Evolutionary conservation across 2,113 vertebrate species (phyloP), one percentile per base, ranked within the genome.

Genomic region (Gambusia affinis): DNA sequence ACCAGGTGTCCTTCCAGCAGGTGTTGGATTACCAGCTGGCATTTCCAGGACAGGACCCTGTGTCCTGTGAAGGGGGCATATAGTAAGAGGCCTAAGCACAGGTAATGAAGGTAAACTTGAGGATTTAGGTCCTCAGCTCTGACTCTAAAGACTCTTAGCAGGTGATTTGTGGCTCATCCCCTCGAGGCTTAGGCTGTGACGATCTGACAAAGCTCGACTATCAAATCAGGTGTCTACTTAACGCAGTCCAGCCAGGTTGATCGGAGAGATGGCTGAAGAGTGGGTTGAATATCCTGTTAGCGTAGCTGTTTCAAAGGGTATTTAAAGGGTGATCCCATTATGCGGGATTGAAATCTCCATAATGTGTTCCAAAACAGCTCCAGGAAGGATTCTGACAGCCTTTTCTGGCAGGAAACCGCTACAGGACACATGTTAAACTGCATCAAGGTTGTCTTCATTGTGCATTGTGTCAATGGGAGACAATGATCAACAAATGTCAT

Each of bases 141-240:
- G 94, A 93, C 94, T 95, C 90, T 93, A 96, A 96, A 96, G 93
- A 93, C 94, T 94, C 94, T 93, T 95, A 95, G 93, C 91, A 93
- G 94, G 95, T 96, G 96, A 97, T 97, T 96, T 97, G 96, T 91
- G 92, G 94, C 92, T 95, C 93, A 96, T 95, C 95, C 93, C 44
- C 57, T 91, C 12, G 0, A 62, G 71, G 83, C 85, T 95, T 95
- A 85, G 83, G 94, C 94, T 95, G 95, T 95, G 92, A 95, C 89
- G 93, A 95, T 84, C 91, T 84, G 87, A 87, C 93, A 89, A 89
- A 88, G 92, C 94, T 90, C 76, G 91, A 89, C 84, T 90, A 81
- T 86, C 81, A 90, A 88, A 88, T 88, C 89, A 92, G 88, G 89
- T 88, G 88, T 88, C 86, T 87, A 74, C 89, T 90, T 91, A 88